Evolutionary conservation across 1,140 invertebrate species (phyloP).

Genomic region (Ostrea edulis): DNA sequence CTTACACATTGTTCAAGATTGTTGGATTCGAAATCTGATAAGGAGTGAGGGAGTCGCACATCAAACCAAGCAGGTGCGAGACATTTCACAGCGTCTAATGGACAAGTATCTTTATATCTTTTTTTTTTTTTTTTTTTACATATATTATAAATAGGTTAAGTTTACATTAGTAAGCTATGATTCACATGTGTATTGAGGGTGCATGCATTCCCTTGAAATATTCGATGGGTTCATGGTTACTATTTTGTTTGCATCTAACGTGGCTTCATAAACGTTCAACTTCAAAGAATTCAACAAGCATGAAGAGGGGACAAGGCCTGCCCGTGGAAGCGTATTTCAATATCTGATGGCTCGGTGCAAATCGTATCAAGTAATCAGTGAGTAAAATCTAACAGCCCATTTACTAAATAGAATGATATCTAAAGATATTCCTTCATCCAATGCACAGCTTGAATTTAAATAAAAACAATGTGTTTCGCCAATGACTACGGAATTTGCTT

Average conservation of each 20-base stretch:
- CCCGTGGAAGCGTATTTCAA: neutral
- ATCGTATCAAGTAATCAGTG: neutral
- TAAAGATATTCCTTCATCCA: conserved; percentile 10
- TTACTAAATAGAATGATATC: neutral
- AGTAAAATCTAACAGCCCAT: conserved; percentile 29
- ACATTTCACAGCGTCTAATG: neutral
- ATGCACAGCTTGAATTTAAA: neutral
- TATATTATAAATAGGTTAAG: neutral
- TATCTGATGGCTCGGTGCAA: conserved; percentile 20
- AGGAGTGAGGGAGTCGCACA: conserved; percentile 3
- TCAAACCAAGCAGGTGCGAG: neutral
- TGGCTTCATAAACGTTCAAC: neutral
- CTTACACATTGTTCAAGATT: conserved; percentile 14
- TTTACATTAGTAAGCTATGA: neutral
- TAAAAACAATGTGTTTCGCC: neutral
- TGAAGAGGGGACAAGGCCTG: neutral
- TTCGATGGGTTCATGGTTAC: neutral
- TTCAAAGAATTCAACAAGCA: conserved; percentile 1
- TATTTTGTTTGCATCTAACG: conserved; percentile 23
- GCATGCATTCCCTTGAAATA: neutral
- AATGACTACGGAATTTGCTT: neutral
- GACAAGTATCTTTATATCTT: neutral
- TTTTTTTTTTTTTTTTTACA: neutral
- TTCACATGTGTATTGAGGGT: neutral
- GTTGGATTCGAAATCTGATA: conserved; percentile 32